Evolutionary conservation across 2,113 vertebrate genomes (phyloP), one percentile per base, ranked within the genome.

Genomic region (Tonatia bakeri): DNA sequence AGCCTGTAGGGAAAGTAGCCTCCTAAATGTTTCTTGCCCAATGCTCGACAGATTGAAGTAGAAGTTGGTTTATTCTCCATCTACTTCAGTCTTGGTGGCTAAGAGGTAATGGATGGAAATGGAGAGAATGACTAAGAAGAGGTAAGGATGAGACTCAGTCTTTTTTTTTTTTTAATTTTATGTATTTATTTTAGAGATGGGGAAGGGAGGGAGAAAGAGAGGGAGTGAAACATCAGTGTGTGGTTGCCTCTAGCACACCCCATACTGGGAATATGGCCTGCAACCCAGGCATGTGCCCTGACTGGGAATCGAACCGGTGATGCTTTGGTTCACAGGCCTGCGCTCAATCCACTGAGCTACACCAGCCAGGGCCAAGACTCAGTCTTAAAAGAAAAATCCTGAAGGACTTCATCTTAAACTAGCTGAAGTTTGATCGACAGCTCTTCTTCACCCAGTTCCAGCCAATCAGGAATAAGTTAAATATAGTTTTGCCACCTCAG

Each of bases 401-500:
- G 50, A 75, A 97, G 45, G n/a, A 54, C 54, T n/a, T 90, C 72
- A 90, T 80, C 47, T 91, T 91, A 59, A 95, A 54, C 67, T 38
- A 95, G 64, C 16, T 77, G 13, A 93, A 87, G 40, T 91, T 13
- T 69, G 61, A 72, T 75, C 75, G 72, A 87, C 3, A 89, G 92
- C 38, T 79, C 54, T 3, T 45, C 54, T 93, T 43, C 64, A 89
- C 22, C 54, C 72, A 91, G 67, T 84, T 94, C 52, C 45, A 76
- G 76, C 65, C 76, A 79, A 88, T 15, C 54, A 79, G 69, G 40
- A 93, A 94, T 89, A 96, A 56, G 82, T 94, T 91, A 95, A 95
- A 94, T 16, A 76, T 0, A 76, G 45, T 87, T 82, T 88, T 86
- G 83, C 52, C 56, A 87, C 50, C 56, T 76, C 45, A 91, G 52